Evolutionary conservation across 37 sponge, comb jelly and placozoan species (phyloP), one percentile per base, ranked within the genome.

Genomic region (Theonella swinhoei): DNA sequence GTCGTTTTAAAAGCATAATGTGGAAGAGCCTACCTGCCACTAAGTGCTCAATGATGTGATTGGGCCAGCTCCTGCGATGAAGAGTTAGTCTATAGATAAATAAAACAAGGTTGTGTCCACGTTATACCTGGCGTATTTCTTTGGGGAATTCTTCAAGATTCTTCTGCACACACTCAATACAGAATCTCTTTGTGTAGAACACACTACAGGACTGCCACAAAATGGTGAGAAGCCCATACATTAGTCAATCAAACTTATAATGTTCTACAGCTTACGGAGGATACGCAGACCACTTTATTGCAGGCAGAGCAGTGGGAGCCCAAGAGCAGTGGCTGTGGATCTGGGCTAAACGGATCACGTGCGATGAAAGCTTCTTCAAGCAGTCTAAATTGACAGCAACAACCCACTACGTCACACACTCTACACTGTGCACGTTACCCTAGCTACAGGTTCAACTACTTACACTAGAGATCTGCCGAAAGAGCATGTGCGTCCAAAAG

Each of bases 121-220:
- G 14, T 47, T 19, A n/a, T 88, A 94, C 94, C 83, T 91, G 74
- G 42, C 66, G 82, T 22, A 94, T 80, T 69, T 94, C 88, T n/a
- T 40, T 24, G 24, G 94, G 94, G 42, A 94, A 94, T 70, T 91
- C 93, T 7, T 65, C 65, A 31, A 63, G 47, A 64, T 84, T 82
- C 19, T 47, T 43, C 63, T 39, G n/a, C 0, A 83, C 83, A 85
- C 94, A 94, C 42, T 85, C 42, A 2, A 80, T 31, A 70, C 94
- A 94, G 80, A 91, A 94, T 19, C 94, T 47, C 79, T 91, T 90
- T 42, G 85, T 87, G 64, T 91, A 94, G 81, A 94, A 94, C 19
- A 94, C 25, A 58, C 94, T 94, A 65, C 94, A 94, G 42, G 76
- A 59, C 91, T 90, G 54, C 19, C 19, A 4, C 3, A 23, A 9